Percentiles rank a stretch among this genome's conserved stretches.
Conservation (phyloP, 2,888 invertebrate genomes). For the Lycaena phlaeas region DNA sequence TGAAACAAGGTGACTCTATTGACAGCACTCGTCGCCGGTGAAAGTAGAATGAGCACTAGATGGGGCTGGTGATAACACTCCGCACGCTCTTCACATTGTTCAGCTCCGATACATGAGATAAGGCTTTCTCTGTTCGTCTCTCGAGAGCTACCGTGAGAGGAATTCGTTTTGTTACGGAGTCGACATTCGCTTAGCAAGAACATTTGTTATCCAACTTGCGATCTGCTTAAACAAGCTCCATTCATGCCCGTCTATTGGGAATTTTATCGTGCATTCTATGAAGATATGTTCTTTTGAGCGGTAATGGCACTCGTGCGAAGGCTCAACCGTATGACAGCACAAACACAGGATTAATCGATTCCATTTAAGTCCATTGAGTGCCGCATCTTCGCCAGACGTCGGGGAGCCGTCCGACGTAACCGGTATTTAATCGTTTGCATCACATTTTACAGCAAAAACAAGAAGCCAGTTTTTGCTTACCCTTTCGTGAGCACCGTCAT, state of each 20-base stretch:
- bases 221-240: conserved; percentile 26
- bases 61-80: conserved; percentile 58
- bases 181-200: conserved; percentile 50
- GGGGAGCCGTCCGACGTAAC: conserved; percentile 60
- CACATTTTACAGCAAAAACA: conserved; percentile 39
- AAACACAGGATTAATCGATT: conserved; percentile 21
- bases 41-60: conserved; percentile 58
- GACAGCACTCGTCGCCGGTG: conserved; percentile 40
- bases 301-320: neutral
- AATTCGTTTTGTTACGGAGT: conserved; percentile 34
- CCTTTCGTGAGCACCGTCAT: conserved; percentile 13
- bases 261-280: conserved; percentile 4
- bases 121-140: conserved; percentile 56
- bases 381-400: conserved; percentile 48
- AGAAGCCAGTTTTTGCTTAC: conserved; percentile 21
- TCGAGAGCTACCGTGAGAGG: conserved; percentile 64
- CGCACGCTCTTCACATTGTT: conserved; percentile 66
- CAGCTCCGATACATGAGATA: conserved; percentile 62
- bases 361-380: conserved; percentile 49
- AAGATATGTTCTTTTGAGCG: conserved; percentile 3
- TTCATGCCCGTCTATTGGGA: conserved; percentile 2
- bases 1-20: conserved; percentile 36
- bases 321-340: conserved; percentile 9
- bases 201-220: conserved; percentile 24
- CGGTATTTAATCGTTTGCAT: conserved; percentile 51